Conservation (phyloP, 2,888 invertebrate genomes). For the Rugalucina vietnamica region DNA sequence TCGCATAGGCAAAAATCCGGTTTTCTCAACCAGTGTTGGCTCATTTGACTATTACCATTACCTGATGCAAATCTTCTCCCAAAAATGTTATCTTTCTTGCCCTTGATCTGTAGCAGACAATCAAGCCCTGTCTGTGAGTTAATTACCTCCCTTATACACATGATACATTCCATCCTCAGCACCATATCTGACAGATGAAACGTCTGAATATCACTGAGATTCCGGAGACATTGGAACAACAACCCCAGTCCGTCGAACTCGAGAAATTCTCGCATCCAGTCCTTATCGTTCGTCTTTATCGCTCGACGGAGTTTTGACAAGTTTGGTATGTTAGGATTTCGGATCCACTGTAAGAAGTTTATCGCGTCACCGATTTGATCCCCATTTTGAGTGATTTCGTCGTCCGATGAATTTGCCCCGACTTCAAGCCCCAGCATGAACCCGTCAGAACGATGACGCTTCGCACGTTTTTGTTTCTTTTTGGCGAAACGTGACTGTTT, state of each 20-base stretch:
- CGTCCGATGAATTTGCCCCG: constrained; percentile 65
- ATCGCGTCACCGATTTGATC: constrained; percentile 65
- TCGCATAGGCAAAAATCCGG: too few relatives aligned
- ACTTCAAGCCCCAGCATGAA: constrained; percentile 75
- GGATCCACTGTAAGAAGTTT: constrained; percentile 74
- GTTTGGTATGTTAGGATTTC: constrained; percentile 76
- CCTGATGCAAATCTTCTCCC: constrained; percentile 78
- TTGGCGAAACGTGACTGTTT: constrained; percentile 65
- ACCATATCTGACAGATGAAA: constrained; percentile 78
- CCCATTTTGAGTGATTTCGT: constrained; percentile 55
- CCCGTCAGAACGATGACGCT: constrained; percentile 77
- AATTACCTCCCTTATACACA: constrained; percentile 84
- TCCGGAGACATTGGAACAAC: constrained; percentile 76
- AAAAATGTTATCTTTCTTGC: constrained; percentile 76
- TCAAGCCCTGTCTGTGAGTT: constrained; percentile 84
- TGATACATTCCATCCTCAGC: constrained; percentile 83
- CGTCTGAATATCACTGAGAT: constrained; percentile 69
- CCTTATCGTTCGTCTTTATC: constrained; percentile 75
- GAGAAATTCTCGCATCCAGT: constrained; percentile 79
- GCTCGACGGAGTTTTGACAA: constrained; percentile 74
- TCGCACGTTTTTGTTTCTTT: constrained; percentile 73
- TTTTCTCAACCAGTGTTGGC: too few relatives aligned
- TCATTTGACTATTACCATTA: constrained; percentile 26
- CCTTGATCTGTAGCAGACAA: constrained; percentile 80
- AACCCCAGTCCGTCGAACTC: constrained; percentile 78